Evolutionary conservation across 1,140 invertebrate species (phyloP).

Genomic region (Anthonomus grandis): DNA sequence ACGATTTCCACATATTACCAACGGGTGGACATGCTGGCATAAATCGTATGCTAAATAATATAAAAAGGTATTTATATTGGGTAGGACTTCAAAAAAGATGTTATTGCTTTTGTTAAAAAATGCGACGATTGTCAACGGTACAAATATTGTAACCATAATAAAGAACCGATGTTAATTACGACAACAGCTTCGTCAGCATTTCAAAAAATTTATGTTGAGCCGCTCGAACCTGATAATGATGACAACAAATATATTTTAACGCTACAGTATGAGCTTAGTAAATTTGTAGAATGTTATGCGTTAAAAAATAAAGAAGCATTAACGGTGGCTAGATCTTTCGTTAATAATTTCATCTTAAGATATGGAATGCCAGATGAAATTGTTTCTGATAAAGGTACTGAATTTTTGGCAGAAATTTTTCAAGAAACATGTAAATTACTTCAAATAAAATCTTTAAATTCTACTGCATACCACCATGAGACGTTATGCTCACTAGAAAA

Average conservation of each 20-base stretch:
- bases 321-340: too few relatives aligned
- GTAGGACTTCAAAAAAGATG: background rate
- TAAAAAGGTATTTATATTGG: constrained; percentile 32
- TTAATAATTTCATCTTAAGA: constrained; percentile 34
- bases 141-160: constrained; percentile 21
- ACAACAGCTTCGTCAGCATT: constrained; percentile 24
- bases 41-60: constrained; percentile 31
- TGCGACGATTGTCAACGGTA: constrained; percentile 27
- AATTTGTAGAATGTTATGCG: too few relatives aligned
- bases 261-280: constrained; percentile 27
- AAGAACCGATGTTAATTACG: constrained; percentile 20
- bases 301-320: too few relatives aligned
- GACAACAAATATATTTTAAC: constrained; percentile 23
- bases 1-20: too few relatives aligned
- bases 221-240: constrained; percentile 21
- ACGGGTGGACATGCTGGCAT: constrained; percentile 36
- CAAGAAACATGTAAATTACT: constrained; percentile 30
- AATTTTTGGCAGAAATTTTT: constrained; percentile 27
- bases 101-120: constrained; percentile 20
- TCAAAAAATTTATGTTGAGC: constrained; percentile 28
- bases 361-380: constrained; percentile 33
- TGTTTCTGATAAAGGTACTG: too few relatives aligned
- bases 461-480: constrained; percentile 38
- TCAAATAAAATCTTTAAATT: constrained; percentile 29
- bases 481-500: constrained; percentile 17